Evolutionary conservation across 2,888 invertebrate genomes (phyloP), one percentile per base, ranked within the genome.

Genomic region (Mythimna lalbum): DNA sequence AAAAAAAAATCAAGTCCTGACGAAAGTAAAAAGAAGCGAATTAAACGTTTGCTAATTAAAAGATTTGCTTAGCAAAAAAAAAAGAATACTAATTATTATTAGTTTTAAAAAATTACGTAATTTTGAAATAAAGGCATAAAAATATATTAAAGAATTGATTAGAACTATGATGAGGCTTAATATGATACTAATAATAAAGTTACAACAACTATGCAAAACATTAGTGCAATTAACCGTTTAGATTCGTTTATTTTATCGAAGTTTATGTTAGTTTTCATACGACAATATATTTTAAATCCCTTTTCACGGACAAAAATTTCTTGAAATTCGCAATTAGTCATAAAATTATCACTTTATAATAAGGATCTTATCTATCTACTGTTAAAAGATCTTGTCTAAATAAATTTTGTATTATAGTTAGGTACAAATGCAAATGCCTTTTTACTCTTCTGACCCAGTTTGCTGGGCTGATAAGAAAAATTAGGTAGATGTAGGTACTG

Each of bases 391-490:
- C 66, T 73, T 63, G 19, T 57, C 31, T 52, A 21, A n/a, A 72
- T 1, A 59, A n/a, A 47, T 27, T 36, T 2, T 63, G n/a, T 36
- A 33, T 70, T 68, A 60, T 56, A 50, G 52, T 70, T 62, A 59
- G 23, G 87, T 88, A 80, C 78, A 81, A 83, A 83, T 89, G 83
- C 80, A 83, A 86, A 36, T 71, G 43, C 53, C 86, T 86, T 72
- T 71, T 83, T 84, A 82, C 88, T 86, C 90, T 88, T 86, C 87
- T 92, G 93, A 91, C 95, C 95, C 83, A 94, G 85, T 91, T 95
- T 50, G 77, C 66, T 75, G 59, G 66, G 75, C 81, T 89, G 95
- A 95, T 95, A 95, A 95, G 88, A 88, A 79, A 93, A 92, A 91
- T 90, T 91, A 90, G 90, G 90, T 85, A 93, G 92, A 93, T 92